Evolutionary conservation across 2,113 vertebrate species (phyloP), one percentile per base, ranked within the genome.

Genomic region (Coturnix japonica): DNA sequence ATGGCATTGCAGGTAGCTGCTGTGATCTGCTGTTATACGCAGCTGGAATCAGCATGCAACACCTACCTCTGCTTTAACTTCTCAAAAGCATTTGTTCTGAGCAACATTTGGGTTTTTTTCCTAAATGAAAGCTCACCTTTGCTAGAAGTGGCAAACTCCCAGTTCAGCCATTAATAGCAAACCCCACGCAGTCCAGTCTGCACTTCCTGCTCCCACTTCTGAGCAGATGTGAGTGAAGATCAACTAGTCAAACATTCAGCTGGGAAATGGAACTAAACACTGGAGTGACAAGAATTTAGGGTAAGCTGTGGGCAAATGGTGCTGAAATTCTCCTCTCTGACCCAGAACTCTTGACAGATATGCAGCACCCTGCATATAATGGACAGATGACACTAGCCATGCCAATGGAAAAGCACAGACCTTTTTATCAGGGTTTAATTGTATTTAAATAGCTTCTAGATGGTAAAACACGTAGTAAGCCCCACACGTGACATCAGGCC

Each of bases 301-400:
- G 25, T 53, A 49, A 92, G 6, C 49, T 2, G 0, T n/a, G n/a
- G n/a, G n/a, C n/a, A n/a, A n/a, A n/a, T 51, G 84, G 15, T 87
- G 88, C 75, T 77, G 19, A 54, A 53, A 81, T 26, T 51, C 21
- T n/a, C 35, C 22, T 61, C 71, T 43, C 35, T 4, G 0, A 2
- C 33, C 16, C 70, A 26, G 9, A 43, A 57, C 49, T 57, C 64
- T 54, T 39, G 3, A n/a, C 64, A 75, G 41, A 41, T 23, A 2
- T 0, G 15, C 15, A 7, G n/a, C 20, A 30, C 3, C 2, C 0
- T 6, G 31, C 2, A 6, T 13, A 2, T n/a, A 47, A 18, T 21
- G 15, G 13, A 16, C 28, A 69, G 46, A 23, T 25, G 6, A 28
- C 35, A 9, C 35, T 54, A 31, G 35, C 20, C 19, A 1, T 0